These are phyloP conservation scores for Cantharis rustica DNA, from an alignment of 2,888 invertebrate species.

Conservation along the genomic window DNA sequence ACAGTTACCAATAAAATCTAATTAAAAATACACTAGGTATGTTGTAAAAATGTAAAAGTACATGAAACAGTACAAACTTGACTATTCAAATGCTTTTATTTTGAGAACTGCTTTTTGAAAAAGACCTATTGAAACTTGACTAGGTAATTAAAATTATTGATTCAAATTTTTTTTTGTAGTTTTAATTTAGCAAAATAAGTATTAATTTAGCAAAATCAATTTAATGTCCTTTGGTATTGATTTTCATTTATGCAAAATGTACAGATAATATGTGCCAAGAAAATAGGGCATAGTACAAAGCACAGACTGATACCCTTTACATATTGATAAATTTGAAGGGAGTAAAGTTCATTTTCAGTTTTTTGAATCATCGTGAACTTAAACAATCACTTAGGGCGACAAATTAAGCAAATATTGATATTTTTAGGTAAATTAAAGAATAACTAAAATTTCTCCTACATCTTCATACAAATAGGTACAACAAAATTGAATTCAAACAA, in stretches of 20 bases:
- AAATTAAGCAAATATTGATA: neutral
- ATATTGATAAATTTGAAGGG: neutral
- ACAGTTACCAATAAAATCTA: neutral
- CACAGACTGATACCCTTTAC: constrained; percentile 39
- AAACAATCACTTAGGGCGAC: neutral
- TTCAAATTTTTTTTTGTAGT: neutral
- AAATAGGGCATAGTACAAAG: constrained; percentile 39
- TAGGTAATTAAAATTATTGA: too few relatives aligned
- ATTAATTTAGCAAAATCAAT: neutral
- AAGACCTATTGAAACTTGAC: too few relatives aligned
- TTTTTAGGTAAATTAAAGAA: neutral
- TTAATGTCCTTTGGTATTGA: neutral
- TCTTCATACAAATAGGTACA: neutral
- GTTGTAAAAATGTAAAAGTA: neutral
- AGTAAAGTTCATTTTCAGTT: constrained; percentile 4
- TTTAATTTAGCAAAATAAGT: neutral
- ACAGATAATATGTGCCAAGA: neutral
- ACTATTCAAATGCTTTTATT: too few relatives aligned
- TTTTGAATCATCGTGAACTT: neutral
- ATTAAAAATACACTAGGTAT: neutral
- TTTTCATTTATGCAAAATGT: neutral
- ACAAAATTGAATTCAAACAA: neutral
- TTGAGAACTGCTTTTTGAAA: too few relatives aligned
- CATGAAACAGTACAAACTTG: neutral
- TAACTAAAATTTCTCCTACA: neutral